Percentiles rank a stretch among this genome's conserved stretches.
These are phyloP conservation scores for Apogon talboti DNA, from an alignment of 2,797 vertebrate species.

Conservation along the genomic window DNA sequence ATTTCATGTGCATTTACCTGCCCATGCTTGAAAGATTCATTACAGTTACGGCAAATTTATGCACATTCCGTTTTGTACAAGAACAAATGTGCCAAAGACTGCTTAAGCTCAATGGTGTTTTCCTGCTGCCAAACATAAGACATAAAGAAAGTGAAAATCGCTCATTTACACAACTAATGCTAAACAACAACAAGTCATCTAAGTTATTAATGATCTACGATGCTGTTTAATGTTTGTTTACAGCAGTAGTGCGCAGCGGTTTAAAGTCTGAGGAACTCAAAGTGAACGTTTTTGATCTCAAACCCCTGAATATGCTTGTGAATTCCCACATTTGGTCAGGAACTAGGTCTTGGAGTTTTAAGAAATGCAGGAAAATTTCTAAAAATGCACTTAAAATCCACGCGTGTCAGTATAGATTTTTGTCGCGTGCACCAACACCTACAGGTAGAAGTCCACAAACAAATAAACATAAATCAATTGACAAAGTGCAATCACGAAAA, in stretches of 20 bases:
- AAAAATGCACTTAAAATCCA: constrained; percentile 1
- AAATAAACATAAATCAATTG: constrained; percentile 59
- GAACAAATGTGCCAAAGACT: background rate
- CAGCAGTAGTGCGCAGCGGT: background rate
- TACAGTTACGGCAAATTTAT: constrained; percentile 42
- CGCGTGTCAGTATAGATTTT: constrained; percentile 8
- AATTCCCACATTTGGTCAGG: background rate
- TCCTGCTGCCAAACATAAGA: background rate
- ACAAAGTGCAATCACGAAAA: constrained; percentile 51
- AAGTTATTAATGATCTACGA: background rate
- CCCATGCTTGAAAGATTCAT: constrained; percentile 41
- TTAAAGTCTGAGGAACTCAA: background rate
- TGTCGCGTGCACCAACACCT: background rate
- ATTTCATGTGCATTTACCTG: constrained; percentile 38
- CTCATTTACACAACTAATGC: background rate
- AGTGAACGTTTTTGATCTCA: background rate
- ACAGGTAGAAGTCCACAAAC: constrained; percentile 22
- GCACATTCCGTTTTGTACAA: constrained; percentile 10
- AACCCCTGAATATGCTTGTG: constrained; percentile 1
- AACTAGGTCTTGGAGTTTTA: background rate
- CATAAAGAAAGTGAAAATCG: background rate
- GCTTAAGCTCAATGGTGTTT: too few species aligned
- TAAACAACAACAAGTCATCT: background rate
- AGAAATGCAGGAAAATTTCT: background rate
- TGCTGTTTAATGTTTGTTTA: constrained; percentile 1